Evolutionary conservation across 2,888 invertebrate species (phyloP), one percentile per base, ranked within the genome.

Genomic region (Octodonta nipae): DNA sequence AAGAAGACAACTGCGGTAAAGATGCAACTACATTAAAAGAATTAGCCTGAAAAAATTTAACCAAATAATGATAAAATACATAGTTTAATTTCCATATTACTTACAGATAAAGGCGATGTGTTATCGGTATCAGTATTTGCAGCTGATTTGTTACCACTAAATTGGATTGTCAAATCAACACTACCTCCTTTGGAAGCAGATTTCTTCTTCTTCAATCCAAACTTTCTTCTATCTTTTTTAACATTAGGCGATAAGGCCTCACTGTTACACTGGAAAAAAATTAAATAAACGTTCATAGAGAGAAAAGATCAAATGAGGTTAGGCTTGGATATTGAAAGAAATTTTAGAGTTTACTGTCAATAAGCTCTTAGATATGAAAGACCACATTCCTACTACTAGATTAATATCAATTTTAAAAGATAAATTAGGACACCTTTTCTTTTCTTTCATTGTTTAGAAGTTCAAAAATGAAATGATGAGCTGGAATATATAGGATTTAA

Each of bases 201-300:
- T 47, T 77, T 77, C 60, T 78, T 78, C 61, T 76, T 76, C 36
- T 75, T 66, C 15, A 77, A 63, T 1, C 75, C 76, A 51, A 78
- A 78, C 54, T 76, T 75, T 51, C 73, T 72, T 2, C 75, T 65
- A 47, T 76, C 75, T 49, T 77, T 78, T 55, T 77, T 78, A 4
- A 75, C 71, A 50, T 67, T 74, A 1, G 75, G 74, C 5, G 46
- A 45, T 11, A 43, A 27, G 10, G 43, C 44, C 25, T 45, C 42
- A 11, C 35, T 26, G 7, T 33, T 25, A 28, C 33, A 35, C n/a
- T n/a, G n/a, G n/a, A n/a, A n/a, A n/a, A n/a, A n/a, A n/a, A n/a
- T n/a, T n/a, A n/a, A n/a, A n/a, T n/a, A n/a, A n/a, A n/a, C n/a
- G n/a, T n/a, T n/a, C n/a, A n/a, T n/a, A n/a, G n/a, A n/a, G n/a